phyloP scores from a whole-genome alignment of 2,888 invertebrate genomes.

The Acleris emargana region DNA sequence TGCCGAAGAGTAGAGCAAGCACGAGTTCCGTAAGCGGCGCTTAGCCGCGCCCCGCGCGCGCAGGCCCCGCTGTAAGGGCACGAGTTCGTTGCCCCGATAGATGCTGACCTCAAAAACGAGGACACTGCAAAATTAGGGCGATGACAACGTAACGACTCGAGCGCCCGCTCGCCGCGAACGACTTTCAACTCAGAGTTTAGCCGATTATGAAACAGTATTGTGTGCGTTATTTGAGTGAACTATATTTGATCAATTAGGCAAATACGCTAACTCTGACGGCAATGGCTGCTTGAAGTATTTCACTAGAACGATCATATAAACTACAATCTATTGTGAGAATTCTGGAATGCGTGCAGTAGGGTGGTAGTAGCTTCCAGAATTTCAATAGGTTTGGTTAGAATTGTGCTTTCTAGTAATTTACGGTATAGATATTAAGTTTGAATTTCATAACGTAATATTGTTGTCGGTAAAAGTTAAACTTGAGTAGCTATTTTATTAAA shows the following conservation, averaged over 20 bases:
- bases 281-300: conserved; percentile 74
- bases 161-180: conserved; percentile 59
- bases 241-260: conserved; percentile 83
- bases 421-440: no score
- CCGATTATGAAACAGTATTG: conserved; percentile 52
- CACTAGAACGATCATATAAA: conserved; percentile 68
- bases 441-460: no score
- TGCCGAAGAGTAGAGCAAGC: conserved; percentile 63
- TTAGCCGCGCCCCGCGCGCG: conserved; percentile 51
- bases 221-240: conserved; percentile 55
- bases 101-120: conserved; percentile 89
- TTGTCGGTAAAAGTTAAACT: no score
- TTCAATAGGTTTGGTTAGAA: no score
- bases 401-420: no score
- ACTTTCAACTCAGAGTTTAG: conserved; percentile 58
- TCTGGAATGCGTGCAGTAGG: conserved; percentile 14
- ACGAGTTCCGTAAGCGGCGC: conserved; percentile 45
- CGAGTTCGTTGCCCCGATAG: conserved; percentile 83
- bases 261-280: conserved; percentile 80
- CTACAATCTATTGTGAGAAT: conserved; percentile 58
- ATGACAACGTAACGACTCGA: conserved; percentile 81
- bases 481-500: no score
- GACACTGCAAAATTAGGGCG: conserved; percentile 86
- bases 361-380: not conserved
- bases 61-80: conserved; percentile 80